phyloP scores from a whole-genome alignment of 1,140 invertebrate genomes.

The Calephelis nemesis region DNA sequence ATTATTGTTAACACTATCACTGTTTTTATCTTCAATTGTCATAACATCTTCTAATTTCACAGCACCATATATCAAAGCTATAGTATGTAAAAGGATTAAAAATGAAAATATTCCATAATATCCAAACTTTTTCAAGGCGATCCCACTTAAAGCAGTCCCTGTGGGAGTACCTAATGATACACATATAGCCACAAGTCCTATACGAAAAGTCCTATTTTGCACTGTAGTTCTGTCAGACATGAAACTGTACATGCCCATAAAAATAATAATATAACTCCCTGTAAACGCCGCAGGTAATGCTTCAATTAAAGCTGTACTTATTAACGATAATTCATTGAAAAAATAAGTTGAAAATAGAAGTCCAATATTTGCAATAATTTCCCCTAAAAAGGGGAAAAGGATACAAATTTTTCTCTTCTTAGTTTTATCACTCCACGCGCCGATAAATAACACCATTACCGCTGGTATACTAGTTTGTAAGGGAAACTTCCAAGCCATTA shows the following conservation, averaged over 20 bases:
- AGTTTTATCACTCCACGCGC: conserved; percentile 83
- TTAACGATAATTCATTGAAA: conserved; percentile 77
- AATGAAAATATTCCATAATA: conserved; percentile 71
- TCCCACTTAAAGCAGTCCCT: conserved; percentile 68
- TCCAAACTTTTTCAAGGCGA: conserved; percentile 52
- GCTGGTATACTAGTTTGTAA: conserved; percentile 80
- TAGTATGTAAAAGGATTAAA: conserved; percentile 48
- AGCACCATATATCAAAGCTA: conserved; percentile 60
- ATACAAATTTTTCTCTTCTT: conserved; percentile 84
- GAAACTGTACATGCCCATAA: conserved; percentile 83
- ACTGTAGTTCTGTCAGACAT: conserved; percentile 80
- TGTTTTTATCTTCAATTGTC: conserved; percentile 32
- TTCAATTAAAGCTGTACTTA: conserved; percentile 78
- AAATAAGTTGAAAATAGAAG: conserved; percentile 67
- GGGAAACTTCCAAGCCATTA: conserved; percentile 78
- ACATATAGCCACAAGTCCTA: conserved; percentile 77
- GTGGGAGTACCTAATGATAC: conserved; percentile 70
- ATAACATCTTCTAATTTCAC: conserved; percentile 60
- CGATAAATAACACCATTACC: conserved; percentile 82
- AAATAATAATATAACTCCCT: conserved; percentile 80
- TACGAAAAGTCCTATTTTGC: conserved; percentile 80
- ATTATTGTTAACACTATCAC: conserved; percentile 9
- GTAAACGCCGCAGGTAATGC: conserved; percentile 79
- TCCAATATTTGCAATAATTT: conserved; percentile 75
- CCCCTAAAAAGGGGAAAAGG: conserved; percentile 81